phyloP scores from a whole-genome alignment of 2,888 invertebrate genomes.

The Erebia ligea region DNA sequence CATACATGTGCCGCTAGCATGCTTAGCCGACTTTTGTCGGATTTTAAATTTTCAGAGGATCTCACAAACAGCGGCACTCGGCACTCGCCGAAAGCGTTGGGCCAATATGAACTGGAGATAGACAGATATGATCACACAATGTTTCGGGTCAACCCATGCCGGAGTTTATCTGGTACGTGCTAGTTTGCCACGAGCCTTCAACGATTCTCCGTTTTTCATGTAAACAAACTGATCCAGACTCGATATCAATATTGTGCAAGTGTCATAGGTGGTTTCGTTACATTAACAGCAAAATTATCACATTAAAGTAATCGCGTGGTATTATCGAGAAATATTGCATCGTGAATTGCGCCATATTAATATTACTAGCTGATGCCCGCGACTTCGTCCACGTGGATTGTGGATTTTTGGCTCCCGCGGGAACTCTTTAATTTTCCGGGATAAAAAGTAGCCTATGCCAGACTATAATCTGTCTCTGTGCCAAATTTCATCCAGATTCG shows the following conservation, averaged over 20 bases:
- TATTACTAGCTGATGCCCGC: not conserved
- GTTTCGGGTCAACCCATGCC: slow-evolving; percentile 51
- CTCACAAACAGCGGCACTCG: too few relatives aligned
- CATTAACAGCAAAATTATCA: not conserved
- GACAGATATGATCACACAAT: slow-evolving; percentile 31
- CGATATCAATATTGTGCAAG: slow-evolving; percentile 23
- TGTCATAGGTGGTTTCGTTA: slow-evolving; percentile 7
- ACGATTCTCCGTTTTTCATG: slow-evolving; percentile 34
- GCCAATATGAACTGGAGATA: too few relatives aligned
- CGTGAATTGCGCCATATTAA: not conserved
- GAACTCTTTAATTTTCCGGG: too few relatives aligned
- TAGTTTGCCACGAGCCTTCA: slow-evolving; percentile 58
- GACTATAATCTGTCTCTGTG: too few relatives aligned
- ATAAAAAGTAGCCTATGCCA: too few relatives aligned
- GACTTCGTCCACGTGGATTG: not conserved
- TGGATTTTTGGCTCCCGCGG: too few relatives aligned
- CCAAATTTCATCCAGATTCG: too few relatives aligned
- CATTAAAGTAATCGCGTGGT: not conserved
- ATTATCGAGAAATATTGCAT: not conserved
- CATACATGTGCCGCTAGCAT: too few relatives aligned
- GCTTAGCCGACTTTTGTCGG: too few relatives aligned
- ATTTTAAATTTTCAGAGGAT: too few relatives aligned
- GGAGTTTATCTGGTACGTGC: slow-evolving; percentile 49
- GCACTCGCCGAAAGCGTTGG: too few relatives aligned
- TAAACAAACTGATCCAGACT: slow-evolving; percentile 42